Conservation (phyloP, 2,888 invertebrate species). For the Aphelenchoides bicaudatus region DNA sequence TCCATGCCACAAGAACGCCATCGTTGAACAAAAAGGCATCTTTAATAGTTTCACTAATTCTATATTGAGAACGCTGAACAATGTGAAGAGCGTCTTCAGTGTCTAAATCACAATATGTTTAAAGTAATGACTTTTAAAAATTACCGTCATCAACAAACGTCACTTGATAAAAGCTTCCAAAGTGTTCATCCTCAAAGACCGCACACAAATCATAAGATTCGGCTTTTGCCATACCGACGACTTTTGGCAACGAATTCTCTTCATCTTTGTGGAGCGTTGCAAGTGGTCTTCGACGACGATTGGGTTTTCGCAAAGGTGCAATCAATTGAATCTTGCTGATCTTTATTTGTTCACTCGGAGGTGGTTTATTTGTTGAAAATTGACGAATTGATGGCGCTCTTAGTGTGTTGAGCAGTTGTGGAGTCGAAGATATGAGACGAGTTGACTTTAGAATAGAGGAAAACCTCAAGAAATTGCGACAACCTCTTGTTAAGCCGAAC, state of each 20-base stretch:
- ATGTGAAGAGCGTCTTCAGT: constrained; percentile 48
- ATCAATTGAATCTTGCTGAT: too few species aligned
- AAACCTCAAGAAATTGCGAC: too few species aligned
- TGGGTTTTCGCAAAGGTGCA: neutral
- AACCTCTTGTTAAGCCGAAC: too few species aligned
- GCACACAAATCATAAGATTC: constrained; percentile 41
- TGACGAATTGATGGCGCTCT: too few species aligned
- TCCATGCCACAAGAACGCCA: constrained; percentile 55
- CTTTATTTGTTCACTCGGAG: too few species aligned
- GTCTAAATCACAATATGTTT: constrained; percentile 32
- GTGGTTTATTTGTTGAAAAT: too few species aligned
- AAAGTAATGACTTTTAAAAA: neutral
- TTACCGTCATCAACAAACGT: constrained; percentile 46
- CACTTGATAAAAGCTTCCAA: constrained; percentile 40
- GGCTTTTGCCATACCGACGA: constrained; percentile 43
- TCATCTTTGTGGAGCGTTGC: neutral
- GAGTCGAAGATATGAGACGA: too few species aligned
- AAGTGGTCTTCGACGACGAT: constrained; percentile 4
- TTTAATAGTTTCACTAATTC: constrained; percentile 36
- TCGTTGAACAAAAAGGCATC: constrained; percentile 51
- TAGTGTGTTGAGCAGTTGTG: too few species aligned
- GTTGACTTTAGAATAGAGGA: too few species aligned
- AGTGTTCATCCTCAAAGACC: constrained; percentile 29
- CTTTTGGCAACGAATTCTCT: constrained; percentile 30
- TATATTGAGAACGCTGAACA: constrained; percentile 43